Evolutionary conservation across 2,888 invertebrate species (phyloP).

Genomic region (Rhodophaea formosa): DNA sequence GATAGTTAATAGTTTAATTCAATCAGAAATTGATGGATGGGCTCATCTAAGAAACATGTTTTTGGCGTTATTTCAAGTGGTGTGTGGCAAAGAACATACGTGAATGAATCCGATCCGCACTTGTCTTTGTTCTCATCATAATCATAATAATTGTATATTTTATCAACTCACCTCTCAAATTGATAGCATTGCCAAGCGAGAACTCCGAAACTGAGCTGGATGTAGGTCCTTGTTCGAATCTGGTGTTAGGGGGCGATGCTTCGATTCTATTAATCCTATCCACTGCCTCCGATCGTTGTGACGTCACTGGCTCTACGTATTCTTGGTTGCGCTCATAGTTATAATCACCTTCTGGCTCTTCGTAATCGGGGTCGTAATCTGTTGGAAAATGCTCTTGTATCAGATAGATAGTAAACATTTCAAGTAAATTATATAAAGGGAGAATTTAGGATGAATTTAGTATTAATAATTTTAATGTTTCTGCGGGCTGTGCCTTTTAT

Average conservation of each 20-base stretch:
- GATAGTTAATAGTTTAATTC: too few relatives aligned
- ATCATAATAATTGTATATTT: too few relatives aligned
- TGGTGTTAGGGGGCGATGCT: constrained; percentile 39
- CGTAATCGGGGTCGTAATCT: constrained; percentile 62
- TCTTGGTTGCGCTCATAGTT: constrained; percentile 56
- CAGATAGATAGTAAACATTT: not conserved
- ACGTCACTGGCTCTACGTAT: constrained; percentile 57
- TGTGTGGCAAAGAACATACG: too few relatives aligned
- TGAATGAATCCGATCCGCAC: too few relatives aligned
- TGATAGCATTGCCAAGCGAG: constrained; percentile 69
- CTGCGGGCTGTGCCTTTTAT: too few relatives aligned
- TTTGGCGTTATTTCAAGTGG: too few relatives aligned
- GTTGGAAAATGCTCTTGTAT: constrained; percentile 21
- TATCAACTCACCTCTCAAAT: constrained; percentile 68
- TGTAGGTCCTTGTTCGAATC: constrained; percentile 52
- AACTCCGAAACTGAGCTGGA: constrained; percentile 59
- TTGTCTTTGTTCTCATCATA: too few relatives aligned
- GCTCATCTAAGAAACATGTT: too few relatives aligned
- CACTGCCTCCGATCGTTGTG: constrained; percentile 44
- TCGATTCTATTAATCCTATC: constrained; percentile 39
- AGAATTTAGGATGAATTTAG: too few relatives aligned
- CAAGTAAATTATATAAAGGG: not conserved
- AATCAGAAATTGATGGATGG: too few relatives aligned
- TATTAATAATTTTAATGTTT: too few relatives aligned
- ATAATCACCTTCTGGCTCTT: constrained; percentile 47